These are phyloP conservation scores for Aphaenogaster floridana DNA, from an alignment of 1,140 invertebrate species.

Conservation along the genomic window DNA sequence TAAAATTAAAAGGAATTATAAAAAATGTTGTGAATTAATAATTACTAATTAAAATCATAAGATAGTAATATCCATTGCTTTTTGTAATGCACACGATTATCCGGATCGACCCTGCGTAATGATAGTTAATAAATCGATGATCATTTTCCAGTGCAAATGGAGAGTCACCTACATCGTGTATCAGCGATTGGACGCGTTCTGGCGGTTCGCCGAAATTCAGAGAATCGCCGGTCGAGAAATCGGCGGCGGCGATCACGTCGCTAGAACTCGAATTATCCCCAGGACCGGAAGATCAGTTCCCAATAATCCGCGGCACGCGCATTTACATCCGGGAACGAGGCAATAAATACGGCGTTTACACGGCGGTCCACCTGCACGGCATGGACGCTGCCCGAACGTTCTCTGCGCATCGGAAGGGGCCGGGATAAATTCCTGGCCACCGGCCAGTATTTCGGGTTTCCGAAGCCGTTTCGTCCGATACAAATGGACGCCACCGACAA, in stretches of 20 bases:
- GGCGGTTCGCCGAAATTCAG: slow-evolving; percentile 52
- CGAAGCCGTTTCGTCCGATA: slow-evolving; percentile 78
- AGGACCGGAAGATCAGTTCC: slow-evolving; percentile 77
- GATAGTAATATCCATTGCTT: neutral
- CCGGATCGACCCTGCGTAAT: neutral
- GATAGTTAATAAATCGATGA: neutral
- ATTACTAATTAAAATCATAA: neutral
- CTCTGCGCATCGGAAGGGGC: slow-evolving; percentile 38
- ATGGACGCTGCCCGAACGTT: slow-evolving; percentile 20
- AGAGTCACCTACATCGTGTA: neutral
- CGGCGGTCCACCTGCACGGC: slow-evolving; percentile 76
- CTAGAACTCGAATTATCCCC: slow-evolving; percentile 73
- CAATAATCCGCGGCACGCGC: slow-evolving; percentile 81
- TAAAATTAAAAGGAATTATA: slow-evolving; percentile 9
- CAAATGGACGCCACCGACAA: slow-evolving; percentile 77
- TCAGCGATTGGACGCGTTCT: slow-evolving; percentile 29
- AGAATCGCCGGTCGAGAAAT: slow-evolving; percentile 36
- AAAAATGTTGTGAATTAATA: neutral
- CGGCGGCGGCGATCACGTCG: slow-evolving; percentile 31
- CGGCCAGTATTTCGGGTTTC: slow-evolving; percentile 78
- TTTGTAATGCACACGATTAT: neutral
- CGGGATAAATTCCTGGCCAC: slow-evolving; percentile 81
- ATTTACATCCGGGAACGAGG: slow-evolving; percentile 79
- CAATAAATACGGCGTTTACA: slow-evolving; percentile 81
- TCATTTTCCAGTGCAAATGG: neutral